phyloP scores from a whole-genome alignment of 2,113 vertebrate genomes.

The Sarotherodon lohbergeri region DNA sequence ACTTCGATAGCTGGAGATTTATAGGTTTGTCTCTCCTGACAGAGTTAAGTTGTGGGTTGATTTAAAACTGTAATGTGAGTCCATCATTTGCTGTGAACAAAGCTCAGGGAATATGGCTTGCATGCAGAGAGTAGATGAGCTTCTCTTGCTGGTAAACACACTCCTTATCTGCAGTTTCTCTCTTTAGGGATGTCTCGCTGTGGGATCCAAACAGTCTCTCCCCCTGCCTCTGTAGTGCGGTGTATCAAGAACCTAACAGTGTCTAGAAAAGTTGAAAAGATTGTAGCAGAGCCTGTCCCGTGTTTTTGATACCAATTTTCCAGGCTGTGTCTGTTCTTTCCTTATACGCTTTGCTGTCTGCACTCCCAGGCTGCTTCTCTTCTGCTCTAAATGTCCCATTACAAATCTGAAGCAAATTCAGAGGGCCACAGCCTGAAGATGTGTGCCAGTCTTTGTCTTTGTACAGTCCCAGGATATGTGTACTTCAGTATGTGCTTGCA shows the following conservation, averaged over 20 bases:
- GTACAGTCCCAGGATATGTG: neutral
- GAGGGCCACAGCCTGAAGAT: neutral
- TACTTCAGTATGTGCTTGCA: neutral
- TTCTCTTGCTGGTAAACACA: constrained; percentile 5
- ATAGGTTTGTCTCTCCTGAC: neutral
- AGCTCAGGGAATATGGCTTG: neutral
- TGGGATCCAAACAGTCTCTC: constrained; percentile 12
- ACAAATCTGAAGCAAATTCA: neutral
- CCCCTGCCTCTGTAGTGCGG: neutral
- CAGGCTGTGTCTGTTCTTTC: constrained; percentile 2
- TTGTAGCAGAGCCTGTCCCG: neutral
- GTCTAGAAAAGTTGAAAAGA: constrained; percentile 20
- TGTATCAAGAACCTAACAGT: neutral
- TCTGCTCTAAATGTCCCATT: constrained; percentile 35
- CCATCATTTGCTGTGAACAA: neutral
- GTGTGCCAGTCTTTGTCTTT: constrained; percentile 21
- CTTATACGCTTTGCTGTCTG: neutral
- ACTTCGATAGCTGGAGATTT: neutral
- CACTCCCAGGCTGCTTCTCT: constrained; percentile 1
- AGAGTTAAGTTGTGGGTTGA: neutral
- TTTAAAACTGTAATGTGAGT: constrained; percentile 38
- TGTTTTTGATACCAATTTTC: neutral
- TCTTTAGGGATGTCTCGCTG: constrained; percentile 5
- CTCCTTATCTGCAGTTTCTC: constrained; percentile 8
- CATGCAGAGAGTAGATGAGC: neutral